Base-by-base conservation (phyloP, 2,113 vertebrate genomes). In the Meles meles region DNA sequence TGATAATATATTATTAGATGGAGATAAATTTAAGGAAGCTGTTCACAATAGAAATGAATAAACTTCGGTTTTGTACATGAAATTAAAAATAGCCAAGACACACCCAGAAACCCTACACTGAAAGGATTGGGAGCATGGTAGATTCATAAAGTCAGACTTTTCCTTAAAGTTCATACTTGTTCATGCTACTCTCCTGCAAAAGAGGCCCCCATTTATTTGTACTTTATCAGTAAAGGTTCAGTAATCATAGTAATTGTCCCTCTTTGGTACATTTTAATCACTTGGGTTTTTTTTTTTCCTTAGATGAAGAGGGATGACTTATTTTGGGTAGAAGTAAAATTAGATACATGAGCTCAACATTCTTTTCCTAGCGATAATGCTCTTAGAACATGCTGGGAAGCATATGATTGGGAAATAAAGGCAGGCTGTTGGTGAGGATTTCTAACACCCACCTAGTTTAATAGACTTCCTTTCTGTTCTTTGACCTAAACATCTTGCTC, bases 311-410 rank as follows among this genome's bases (percentile, higher is more conserved):
- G 14, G n/a, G 44, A 79, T 95, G 87, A 71, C 52, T 88, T 97
- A 93, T 96, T 96, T 92, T 97, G 71, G 74, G 59, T 93, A 37
- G 39, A 95, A 95, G 77, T 97, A 96, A 97, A 97, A 97, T 97
- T 97, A 97, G 97, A 85, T 92, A 44, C 80, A 86, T 97, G 93
- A 97, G 72, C 93, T 97, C 87, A 94, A n/a, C 87, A 86, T 97
- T 96, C 55, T 96, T 97, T 97, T 95, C 67, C 57, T 89, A 86
- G 79, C 0, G 2, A 37, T 86, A 85, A 65, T 88, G 88, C 74
- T 89, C 59, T 97, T 94, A 83, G 88, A 94, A 96, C 61, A 90
- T 90, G 83, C 74, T 90, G 55, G 81, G 69, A 92, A 94, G 39
- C 61, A 80, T 80, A 34, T 94, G 81, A 96, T 92, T 92, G 61